These are phyloP conservation scores for Villa cingulata DNA, from an alignment of 2,888 invertebrate genomes.

Conservation along the genomic window DNA sequence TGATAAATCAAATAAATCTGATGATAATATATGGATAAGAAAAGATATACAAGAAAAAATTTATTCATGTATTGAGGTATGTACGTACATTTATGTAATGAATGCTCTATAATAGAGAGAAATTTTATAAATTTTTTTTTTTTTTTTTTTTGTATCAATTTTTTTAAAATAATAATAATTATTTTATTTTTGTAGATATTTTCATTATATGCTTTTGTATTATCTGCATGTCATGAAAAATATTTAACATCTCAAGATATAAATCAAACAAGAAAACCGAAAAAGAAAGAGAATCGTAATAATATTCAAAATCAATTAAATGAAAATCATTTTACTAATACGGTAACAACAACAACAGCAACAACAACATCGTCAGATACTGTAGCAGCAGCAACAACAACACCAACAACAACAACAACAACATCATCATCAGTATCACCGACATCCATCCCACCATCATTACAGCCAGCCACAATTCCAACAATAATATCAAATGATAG, in stretches of 20 bases:
- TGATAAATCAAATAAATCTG: constrained; percentile 30
- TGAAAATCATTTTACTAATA: background rate
- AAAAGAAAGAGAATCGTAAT: constrained; percentile 18
- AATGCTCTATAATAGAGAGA: background rate
- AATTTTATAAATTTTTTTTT: background rate
- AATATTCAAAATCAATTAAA: constrained; percentile 21
- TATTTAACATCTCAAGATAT: constrained; percentile 21
- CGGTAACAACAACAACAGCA: background rate
- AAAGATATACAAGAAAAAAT: constrained; percentile 42
- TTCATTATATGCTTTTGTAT: constrained; percentile 31
- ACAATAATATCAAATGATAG: constrained; percentile 21
- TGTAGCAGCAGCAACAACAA: too few relatives aligned
- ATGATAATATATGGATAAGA: constrained; percentile 37
- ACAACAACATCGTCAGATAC: too few relatives aligned
- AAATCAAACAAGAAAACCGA: constrained; percentile 21
- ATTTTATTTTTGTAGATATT: constrained; percentile 23
- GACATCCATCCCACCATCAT: too few relatives aligned
- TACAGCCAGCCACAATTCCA: too few relatives aligned
- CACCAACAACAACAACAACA: background rate
- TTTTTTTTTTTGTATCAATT: background rate
- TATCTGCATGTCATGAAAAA: constrained; percentile 32
- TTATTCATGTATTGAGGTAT: constrained; percentile 49
- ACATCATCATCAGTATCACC: constrained; percentile 1
- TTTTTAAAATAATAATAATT: too few relatives aligned
- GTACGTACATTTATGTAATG: too few relatives aligned